These are phyloP conservation scores for Dexiosoma caninum DNA, from an alignment of 2,888 invertebrate species.

Conservation along the genomic window DNA sequence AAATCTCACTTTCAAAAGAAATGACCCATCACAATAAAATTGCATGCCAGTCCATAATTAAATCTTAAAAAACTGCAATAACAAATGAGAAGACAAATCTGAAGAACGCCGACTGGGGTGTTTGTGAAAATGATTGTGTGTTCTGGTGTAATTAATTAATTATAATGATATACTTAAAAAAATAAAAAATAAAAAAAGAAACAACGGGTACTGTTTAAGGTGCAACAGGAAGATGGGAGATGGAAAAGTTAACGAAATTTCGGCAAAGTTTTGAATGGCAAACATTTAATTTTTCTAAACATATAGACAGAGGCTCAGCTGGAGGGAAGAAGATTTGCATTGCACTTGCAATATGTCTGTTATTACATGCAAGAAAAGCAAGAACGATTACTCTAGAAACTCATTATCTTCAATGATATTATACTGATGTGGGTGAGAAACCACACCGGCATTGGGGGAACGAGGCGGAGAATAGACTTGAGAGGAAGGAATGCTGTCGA, in stretches of 20 bases:
- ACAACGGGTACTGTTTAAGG: background rate
- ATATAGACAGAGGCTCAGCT: slow-evolving; percentile 12
- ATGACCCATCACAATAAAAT: slow-evolving; percentile 51
- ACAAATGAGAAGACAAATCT: background rate
- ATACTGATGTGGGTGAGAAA: no score
- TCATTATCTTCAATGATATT: no score
- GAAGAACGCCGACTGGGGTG: background rate
- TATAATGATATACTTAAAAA: slow-evolving; percentile 16
- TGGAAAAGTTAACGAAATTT: background rate
- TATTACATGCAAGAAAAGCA: no score
- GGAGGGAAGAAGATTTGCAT: no score
- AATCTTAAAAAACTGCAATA: slow-evolving; percentile 6
- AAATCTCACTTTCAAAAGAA: slow-evolving; percentile 41
- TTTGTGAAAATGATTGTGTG: background rate
- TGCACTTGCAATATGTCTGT: no score
- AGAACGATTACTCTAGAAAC: no score
- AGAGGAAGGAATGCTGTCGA: no score
- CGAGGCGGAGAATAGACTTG: no score
- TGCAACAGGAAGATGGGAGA: background rate
- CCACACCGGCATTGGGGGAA: no score
- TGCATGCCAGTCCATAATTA: slow-evolving; percentile 52
- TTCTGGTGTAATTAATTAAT: slow-evolving; percentile 45
- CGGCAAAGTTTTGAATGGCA: slow-evolving; percentile 24
- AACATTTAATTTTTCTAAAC: slow-evolving; percentile 20
- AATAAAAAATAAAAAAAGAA: background rate